phyloP scores from a whole-genome alignment of 2,888 invertebrate species.

The Noctua janthina region DNA sequence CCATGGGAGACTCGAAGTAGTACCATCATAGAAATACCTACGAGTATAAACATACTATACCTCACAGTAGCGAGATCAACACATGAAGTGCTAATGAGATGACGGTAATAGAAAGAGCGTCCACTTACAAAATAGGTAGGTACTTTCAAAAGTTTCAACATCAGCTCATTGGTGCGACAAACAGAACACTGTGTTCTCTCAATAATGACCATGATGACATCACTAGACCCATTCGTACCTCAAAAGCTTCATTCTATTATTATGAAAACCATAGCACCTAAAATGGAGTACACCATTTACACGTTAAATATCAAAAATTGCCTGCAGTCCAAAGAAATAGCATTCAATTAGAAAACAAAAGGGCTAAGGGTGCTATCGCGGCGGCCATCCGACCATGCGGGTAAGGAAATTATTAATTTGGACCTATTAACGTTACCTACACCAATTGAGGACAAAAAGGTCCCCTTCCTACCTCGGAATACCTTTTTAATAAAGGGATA shows the following conservation, averaged over 20 bases:
- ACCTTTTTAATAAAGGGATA: constrained; percentile 79
- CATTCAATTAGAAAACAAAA: constrained; percentile 81
- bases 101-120: background rate
- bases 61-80: background rate
- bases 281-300: constrained; percentile 44
- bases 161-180: background rate
- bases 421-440: constrained; percentile 83
- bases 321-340: constrained; percentile 76
- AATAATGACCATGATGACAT: background rate
- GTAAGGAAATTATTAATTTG: constrained; percentile 86
- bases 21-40: background rate
- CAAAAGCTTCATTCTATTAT: background rate
- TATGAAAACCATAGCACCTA: background rate
- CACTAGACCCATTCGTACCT: background rate
- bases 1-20: constrained; percentile 1
- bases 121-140: background rate
- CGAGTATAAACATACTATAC: background rate
- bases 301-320: constrained; percentile 67
- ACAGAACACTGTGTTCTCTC: background rate
- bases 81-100: background rate
- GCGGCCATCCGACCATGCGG: constrained; percentile 74
- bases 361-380: constrained; percentile 75
- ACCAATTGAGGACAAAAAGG: constrained; percentile 82
- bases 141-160: background rate
- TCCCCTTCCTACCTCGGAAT: constrained; percentile 74